These are phyloP conservation scores for Crotalus tigris DNA, from an alignment of 2,113 vertebrate species.

Conservation along the genomic window DNA sequence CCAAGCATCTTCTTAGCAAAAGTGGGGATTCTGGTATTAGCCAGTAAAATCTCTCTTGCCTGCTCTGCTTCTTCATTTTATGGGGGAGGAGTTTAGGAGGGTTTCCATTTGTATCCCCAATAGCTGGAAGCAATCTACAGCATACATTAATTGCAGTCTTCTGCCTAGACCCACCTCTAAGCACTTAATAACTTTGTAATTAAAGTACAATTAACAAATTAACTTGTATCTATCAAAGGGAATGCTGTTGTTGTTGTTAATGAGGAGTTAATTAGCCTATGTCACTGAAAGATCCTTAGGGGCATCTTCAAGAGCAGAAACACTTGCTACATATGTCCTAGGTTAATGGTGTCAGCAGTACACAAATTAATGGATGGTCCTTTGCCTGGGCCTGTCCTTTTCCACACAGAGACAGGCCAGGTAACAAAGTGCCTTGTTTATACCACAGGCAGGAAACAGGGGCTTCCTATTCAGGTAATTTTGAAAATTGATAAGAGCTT, in stretches of 20 bases:
- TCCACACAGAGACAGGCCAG: neutral
- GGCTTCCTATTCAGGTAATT: constrained; percentile 5
- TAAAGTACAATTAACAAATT: constrained; percentile 74
- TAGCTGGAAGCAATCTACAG: constrained; percentile 59
- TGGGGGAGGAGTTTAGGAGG: constrained; percentile 3
- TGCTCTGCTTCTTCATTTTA: constrained; percentile 33
- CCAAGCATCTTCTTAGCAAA: neutral
- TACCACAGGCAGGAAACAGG: neutral
- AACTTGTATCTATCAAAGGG: constrained; percentile 64
- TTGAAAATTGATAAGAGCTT: neutral
- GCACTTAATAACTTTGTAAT: constrained; percentile 72
- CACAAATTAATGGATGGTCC: constrained; percentile 48
- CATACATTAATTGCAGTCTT: constrained; percentile 63
- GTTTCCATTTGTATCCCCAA: constrained; percentile 61
- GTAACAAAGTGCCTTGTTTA: neutral
- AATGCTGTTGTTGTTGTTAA: constrained; percentile 67
- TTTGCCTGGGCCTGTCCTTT: neutral
- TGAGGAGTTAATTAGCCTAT: constrained; percentile 67
- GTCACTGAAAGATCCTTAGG: constrained; percentile 56
- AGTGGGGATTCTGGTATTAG: constrained; percentile 37
- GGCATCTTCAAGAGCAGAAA: constrained; percentile 51
- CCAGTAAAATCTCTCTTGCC: constrained; percentile 56
- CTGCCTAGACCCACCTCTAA: constrained; percentile 58
- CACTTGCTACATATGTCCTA: constrained; percentile 34
- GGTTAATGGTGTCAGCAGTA: constrained; percentile 47